phyloP scores from a whole-genome alignment of 2,797 vertebrate genomes.

The Bovichtus variegatus region DNA sequence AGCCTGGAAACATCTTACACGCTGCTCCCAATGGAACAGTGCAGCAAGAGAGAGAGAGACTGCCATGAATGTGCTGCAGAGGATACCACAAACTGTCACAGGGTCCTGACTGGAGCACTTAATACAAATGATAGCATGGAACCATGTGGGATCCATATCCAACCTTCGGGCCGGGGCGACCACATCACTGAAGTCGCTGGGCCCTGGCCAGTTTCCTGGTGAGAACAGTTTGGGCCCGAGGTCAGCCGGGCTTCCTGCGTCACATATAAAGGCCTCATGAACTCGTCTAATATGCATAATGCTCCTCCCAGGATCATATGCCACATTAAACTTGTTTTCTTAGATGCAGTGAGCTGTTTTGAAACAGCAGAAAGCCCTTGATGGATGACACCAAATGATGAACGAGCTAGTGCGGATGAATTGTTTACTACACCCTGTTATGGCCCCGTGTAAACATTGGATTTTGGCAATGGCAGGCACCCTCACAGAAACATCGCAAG shows the following conservation, averaged over 20 bases:
- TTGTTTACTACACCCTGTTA: slow-evolving; percentile 64
- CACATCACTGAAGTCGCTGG: slow-evolving; percentile 37
- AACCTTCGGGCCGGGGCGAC: slow-evolving; percentile 31
- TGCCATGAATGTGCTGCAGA: slow-evolving; percentile 26
- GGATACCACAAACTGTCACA: slow-evolving; percentile 46
- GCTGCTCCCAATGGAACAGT: slow-evolving; percentile 51
- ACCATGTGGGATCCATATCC: slow-evolving; percentile 48
- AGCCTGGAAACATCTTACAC: slow-evolving; percentile 63
- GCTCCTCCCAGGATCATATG: neutral
- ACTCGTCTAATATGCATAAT: slow-evolving; percentile 3
- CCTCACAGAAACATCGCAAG: slow-evolving; percentile 62
- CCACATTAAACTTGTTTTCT: neutral
- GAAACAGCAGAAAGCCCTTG: slow-evolving; percentile 49
- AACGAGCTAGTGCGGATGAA: slow-evolving; percentile 32
- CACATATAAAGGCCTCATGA: neutral
- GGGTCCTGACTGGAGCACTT: slow-evolving; percentile 21
- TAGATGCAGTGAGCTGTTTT: slow-evolving; percentile 35
- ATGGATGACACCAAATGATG: slow-evolving; percentile 32
- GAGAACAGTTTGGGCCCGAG: slow-evolving; percentile 20
- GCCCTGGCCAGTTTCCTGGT: slow-evolving; percentile 29
- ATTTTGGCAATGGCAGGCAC: slow-evolving; percentile 65
- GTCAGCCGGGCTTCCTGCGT: slow-evolving; percentile 32
- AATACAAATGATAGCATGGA: slow-evolving; percentile 55
- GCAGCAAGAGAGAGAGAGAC: neutral
- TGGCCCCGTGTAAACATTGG: slow-evolving; percentile 69